A percentile compares a stretch with the other conserved stretches of the same genome.
Evolutionary conservation across 2,888 invertebrate species (phyloP).

Genomic region (Tillus elongatus): DNA sequence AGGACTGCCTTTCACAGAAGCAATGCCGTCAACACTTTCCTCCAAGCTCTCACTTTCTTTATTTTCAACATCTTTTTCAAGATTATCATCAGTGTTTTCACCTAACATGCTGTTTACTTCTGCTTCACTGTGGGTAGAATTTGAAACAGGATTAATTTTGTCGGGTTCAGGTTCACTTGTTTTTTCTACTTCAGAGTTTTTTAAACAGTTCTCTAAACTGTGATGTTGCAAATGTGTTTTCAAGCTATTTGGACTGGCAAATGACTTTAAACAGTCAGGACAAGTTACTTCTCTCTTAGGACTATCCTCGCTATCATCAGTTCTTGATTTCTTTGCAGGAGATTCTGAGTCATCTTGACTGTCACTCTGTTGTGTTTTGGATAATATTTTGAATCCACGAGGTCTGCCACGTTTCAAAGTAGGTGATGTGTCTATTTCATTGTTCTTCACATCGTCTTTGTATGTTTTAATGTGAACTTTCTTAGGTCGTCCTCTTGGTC

Average conservation of each 20-base stretch:
- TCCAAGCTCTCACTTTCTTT: background rate
- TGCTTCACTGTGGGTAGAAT: background rate
- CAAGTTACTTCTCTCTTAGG: constrained; percentile 29
- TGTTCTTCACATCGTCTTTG: background rate
- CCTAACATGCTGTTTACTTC: no score
- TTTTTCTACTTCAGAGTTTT: constrained; percentile 13
- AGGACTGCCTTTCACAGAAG: no score
- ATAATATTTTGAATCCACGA: no score
- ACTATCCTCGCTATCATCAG: constrained; percentile 19
- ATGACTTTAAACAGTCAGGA: constrained; percentile 35
- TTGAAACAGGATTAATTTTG: no score
- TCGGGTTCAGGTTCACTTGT: constrained; percentile 12
- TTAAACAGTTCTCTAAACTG: constrained; percentile 28
- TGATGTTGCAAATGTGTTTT: constrained; percentile 37
- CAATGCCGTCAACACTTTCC: background rate
- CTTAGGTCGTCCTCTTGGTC: constrained; percentile 9
- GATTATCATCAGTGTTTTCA: no score
- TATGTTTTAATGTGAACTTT: constrained; percentile 1
- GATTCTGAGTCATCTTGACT: constrained; percentile 13
- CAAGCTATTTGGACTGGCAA: constrained; percentile 37
- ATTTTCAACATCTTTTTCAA: background rate
- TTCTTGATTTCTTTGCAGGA: constrained; percentile 22
- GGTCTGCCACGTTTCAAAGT: no score
- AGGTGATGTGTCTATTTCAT: no score
- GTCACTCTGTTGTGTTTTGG: no score